These are phyloP conservation scores for Nemotelus pantherinus DNA, from an alignment of 2,888 invertebrate genomes.

Conservation along the genomic window DNA sequence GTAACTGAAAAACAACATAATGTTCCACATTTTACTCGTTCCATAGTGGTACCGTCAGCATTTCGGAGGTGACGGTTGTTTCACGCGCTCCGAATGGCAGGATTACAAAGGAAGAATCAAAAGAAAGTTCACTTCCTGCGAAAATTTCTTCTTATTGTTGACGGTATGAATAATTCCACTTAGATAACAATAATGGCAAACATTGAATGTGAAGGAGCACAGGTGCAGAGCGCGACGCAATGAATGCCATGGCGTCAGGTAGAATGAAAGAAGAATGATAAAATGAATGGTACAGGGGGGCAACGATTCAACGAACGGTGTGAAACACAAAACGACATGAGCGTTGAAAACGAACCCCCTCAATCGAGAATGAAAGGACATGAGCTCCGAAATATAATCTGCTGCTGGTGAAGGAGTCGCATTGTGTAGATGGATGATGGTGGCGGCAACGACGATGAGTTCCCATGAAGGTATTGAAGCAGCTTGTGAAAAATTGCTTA, in stretches of 20 bases:
- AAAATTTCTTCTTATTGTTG: conserved; percentile 32
- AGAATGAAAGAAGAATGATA: not conserved
- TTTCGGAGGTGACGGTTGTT: not conserved
- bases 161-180: conserved; percentile 34
- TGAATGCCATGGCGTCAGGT: not conserved
- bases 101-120: not conserved
- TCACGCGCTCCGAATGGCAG: not conserved
- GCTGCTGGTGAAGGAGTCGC: not conserved
- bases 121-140: not conserved
- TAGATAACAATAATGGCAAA: conserved; percentile 38
- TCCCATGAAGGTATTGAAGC: not conserved
- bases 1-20: no score
- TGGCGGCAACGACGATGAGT: not conserved
- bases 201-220: conserved; percentile 11
- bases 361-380: not conserved
- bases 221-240: not conserved
- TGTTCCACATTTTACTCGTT: no score
- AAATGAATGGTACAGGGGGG: not conserved
- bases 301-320: not conserved
- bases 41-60: no score
- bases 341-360: not conserved
- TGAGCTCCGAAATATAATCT: not conserved
- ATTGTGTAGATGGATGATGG: not conserved
- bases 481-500: conserved; percentile 11
- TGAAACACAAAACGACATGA: not conserved